Conservation (phyloP, 1,140 invertebrate species). For the Cotesia typhae region DNA sequence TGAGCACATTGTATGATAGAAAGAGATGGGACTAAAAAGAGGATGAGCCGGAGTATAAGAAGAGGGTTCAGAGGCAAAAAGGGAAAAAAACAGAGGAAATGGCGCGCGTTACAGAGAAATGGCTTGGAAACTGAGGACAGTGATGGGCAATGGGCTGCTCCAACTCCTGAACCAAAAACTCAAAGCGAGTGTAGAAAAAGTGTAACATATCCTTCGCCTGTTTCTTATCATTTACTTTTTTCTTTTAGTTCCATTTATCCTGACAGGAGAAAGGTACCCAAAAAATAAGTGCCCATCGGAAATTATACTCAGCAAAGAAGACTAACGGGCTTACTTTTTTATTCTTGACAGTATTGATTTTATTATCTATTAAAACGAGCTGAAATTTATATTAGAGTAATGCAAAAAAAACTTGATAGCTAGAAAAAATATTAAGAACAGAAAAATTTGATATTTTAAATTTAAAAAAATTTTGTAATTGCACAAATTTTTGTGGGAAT, state of each 20-base stretch:
- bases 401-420: no score
- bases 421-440: no score
- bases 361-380: no score
- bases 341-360: no score
- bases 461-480: no score
- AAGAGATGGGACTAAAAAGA: slow-evolving; percentile 28
- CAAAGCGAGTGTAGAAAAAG: slow-evolving; percentile 59
- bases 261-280: slow-evolving; percentile 4
- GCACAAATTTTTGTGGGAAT: no score
- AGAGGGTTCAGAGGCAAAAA: slow-evolving; percentile 50
- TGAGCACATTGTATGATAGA: slow-evolving; percentile 35
- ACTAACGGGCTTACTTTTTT: no score
- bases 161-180: slow-evolving; percentile 59
- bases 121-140: slow-evolving; percentile 66
- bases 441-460: no score
- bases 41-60: slow-evolving; percentile 37
- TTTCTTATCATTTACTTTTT: slow-evolving; percentile 28
- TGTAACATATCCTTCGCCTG: slow-evolving; percentile 31
- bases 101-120: slow-evolving; percentile 66
- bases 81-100: slow-evolving; percentile 59
- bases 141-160: slow-evolving; percentile 60
- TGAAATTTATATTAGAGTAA: no score
- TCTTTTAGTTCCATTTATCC: slow-evolving; percentile 25
- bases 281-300: slow-evolving; percentile 15
- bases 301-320: not conserved